phyloP scores from a whole-genome alignment of 1,140 invertebrate species.

The Leptinotarsa texana region DNA sequence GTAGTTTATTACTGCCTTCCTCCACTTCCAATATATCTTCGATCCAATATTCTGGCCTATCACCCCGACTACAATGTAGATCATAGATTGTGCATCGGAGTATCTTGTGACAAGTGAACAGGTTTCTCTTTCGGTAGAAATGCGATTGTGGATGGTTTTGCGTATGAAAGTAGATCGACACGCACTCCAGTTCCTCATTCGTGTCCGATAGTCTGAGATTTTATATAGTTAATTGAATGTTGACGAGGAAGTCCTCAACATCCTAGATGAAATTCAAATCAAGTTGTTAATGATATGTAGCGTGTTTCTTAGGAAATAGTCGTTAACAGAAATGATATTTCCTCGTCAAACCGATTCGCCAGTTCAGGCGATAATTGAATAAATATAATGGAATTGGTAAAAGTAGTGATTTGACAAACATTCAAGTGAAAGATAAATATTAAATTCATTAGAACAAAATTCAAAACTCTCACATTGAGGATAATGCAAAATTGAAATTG shows the following conservation, averaged over 20 bases:
- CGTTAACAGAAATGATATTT: not conserved
- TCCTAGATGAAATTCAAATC: slow-evolving; percentile 8
- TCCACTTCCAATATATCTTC: too few species aligned
- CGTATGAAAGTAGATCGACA: slow-evolving; percentile 26
- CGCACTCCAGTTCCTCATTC: slow-evolving; percentile 21
- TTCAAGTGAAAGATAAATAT: too few species aligned
- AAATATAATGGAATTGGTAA: too few species aligned
- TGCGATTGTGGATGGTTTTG: slow-evolving; percentile 19
- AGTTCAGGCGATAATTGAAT: too few species aligned
- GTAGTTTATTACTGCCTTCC: too few species aligned
- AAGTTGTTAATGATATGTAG: not conserved
- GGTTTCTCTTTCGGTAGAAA: slow-evolving; percentile 25
- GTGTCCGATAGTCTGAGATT: slow-evolving; percentile 12
- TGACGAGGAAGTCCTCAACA: slow-evolving; percentile 11
- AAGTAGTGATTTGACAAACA: too few species aligned
- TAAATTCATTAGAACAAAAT: too few species aligned
- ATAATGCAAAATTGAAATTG: too few species aligned
- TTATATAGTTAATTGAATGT: slow-evolving; percentile 23
- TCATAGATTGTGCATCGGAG: slow-evolving; percentile 17
- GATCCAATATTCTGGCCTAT: too few species aligned
- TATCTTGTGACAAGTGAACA: slow-evolving; percentile 13
- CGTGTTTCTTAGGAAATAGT: not conserved
- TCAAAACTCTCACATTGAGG: too few species aligned
- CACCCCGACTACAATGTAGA: slow-evolving; percentile 14
- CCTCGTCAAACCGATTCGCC: too few species aligned